Conservation (phyloP, 2,113 vertebrate species). For the Lathamus discolor region DNA sequence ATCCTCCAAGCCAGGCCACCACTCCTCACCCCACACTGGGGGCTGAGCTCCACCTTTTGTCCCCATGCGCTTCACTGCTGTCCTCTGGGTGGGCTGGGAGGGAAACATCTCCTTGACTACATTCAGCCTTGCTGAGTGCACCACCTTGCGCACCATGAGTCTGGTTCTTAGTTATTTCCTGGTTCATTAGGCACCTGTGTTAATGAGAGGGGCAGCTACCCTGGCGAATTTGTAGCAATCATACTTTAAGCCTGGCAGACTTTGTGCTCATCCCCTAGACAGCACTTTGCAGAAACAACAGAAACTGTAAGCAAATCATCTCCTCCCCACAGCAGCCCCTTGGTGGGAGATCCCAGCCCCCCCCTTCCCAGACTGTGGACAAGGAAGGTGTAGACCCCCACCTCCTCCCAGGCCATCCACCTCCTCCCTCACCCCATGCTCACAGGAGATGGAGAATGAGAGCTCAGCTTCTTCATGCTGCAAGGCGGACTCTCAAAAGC, state of each 20-base stretch:
- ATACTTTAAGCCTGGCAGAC: neutral
- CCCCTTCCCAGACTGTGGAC: neutral
- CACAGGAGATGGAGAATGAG: fast-evolving
- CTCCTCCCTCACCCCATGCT: neutral
- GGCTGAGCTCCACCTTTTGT: neutral
- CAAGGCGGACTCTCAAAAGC: neutral
- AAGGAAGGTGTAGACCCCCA: neutral
- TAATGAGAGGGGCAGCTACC: neutral
- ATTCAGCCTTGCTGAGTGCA: neutral
- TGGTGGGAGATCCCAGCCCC: neutral
- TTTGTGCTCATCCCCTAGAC: neutral
- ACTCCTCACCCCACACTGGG: fast-evolving
- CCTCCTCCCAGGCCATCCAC: fast-evolving
- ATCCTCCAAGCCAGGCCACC: neutral
- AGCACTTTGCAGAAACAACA: neutral
- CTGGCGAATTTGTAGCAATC: neutral
- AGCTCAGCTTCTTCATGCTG: fast-evolving
- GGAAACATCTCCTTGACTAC: neutral
- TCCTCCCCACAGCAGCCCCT: neutral
- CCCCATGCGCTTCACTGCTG: fast-evolving
- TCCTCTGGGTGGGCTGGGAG: neutral
- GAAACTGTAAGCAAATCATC: neutral
- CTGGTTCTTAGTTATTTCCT: neutral
- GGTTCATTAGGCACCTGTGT: neutral
- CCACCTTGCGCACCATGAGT: neutral